These are phyloP conservation scores for rabbit (Oryctolagus cuniculus) DNA, from an alignment of 2,113 vertebrate species.

Conservation along the genomic window DNA sequence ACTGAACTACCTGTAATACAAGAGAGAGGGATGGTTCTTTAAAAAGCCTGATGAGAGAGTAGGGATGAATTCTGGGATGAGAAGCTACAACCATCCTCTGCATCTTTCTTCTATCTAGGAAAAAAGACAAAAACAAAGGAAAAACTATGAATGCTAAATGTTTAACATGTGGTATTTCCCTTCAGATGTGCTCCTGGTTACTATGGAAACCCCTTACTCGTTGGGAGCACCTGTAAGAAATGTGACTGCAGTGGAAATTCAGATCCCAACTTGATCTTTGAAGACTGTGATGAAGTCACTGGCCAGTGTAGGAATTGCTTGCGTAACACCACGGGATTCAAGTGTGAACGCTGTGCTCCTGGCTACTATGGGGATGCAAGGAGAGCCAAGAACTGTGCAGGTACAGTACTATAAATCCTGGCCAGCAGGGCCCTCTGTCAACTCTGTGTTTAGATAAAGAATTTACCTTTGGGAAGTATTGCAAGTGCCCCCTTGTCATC, in stretches of 20 bases:
- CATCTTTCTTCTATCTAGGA: not conserved
- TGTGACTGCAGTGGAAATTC: slow-evolving; percentile 98
- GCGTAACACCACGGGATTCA: slow-evolving; percentile 92
- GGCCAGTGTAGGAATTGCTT: slow-evolving; percentile 96
- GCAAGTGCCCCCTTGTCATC: not conserved
- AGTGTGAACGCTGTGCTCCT: slow-evolving; percentile 93
- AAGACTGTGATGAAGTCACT: slow-evolving; percentile 95
- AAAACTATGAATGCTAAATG: slow-evolving; percentile 1
- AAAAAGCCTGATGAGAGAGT: not conserved
- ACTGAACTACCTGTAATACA: not conserved
- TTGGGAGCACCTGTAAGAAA: slow-evolving; percentile 94
- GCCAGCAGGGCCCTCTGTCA: not conserved
- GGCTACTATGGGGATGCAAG: slow-evolving; percentile 96
- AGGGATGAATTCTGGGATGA: not conserved
- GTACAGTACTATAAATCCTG: slow-evolving; percentile 81
- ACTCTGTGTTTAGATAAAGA: not conserved
- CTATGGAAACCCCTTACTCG: slow-evolving; percentile 95
- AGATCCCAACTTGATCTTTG: slow-evolving; percentile 97
- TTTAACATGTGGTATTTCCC: slow-evolving; percentile 67
- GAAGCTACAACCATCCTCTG: not conserved
- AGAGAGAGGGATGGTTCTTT: not conserved
- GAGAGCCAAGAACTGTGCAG: slow-evolving; percentile 93
- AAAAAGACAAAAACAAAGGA: slow-evolving; percentile 34
- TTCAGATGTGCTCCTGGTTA: slow-evolving; percentile 97
- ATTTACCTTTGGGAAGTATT: not conserved